A percentile compares a stretch with the other conserved stretches of the same genome.
phyloP scores from a whole-genome alignment of 2,113 vertebrate species.

The Tyrannus savana region DNA sequence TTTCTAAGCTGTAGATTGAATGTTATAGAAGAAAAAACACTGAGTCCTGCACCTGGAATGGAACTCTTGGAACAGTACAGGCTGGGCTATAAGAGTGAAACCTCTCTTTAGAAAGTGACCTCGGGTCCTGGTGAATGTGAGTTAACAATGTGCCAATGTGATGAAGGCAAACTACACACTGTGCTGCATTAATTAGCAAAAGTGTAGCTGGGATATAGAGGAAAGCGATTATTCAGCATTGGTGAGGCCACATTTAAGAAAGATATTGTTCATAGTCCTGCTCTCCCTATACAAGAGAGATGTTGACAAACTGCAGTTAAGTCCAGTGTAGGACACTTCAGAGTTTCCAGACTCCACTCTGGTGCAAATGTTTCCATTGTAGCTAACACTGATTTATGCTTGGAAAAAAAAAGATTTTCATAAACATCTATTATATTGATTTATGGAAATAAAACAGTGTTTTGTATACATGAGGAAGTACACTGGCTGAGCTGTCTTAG shows the following conservation, averaged over 20 bases:
- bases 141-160: not conserved
- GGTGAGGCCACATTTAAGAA: not conserved
- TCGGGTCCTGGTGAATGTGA: not conserved
- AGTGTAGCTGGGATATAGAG: not conserved
- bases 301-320: not conserved
- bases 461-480: not conserved
- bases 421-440: not conserved
- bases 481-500: not conserved
- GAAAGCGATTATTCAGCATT: not conserved
- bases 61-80: not conserved
- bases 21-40: not conserved
- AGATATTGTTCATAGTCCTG: not conserved
- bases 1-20: not conserved
- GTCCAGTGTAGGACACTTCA: fast-evolving
- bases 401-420: not conserved
- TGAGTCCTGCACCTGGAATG: not conserved
- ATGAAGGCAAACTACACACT: not conserved
- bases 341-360: not conserved
- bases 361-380: not conserved
- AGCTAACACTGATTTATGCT: not conserved
- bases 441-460: not conserved
- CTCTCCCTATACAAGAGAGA: not conserved
- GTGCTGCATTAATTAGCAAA: not conserved
- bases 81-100: not conserved
- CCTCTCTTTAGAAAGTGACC: not conserved